Evolutionary conservation across 2,888 invertebrate species (phyloP).

Genomic region (Andrena fulva): DNA sequence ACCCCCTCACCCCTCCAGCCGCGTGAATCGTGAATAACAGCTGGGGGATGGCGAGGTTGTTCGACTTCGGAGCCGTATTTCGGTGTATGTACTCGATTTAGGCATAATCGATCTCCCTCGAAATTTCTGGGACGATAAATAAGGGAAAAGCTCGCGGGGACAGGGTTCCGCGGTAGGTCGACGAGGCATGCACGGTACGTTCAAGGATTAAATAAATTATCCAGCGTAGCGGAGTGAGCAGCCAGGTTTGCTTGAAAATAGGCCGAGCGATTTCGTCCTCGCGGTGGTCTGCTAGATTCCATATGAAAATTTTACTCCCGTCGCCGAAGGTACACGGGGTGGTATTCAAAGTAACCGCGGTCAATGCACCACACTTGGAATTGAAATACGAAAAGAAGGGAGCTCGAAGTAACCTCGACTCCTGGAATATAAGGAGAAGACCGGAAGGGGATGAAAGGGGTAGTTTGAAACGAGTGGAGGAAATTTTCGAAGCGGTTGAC

Average conservation of each 20-base stretch:
- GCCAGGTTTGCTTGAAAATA: not conserved
- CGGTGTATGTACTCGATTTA: not conserved
- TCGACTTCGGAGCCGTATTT: not conserved
- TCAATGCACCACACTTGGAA: conserved; percentile 34
- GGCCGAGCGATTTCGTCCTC: not conserved
- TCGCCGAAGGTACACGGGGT: not conserved
- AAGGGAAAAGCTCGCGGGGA: not conserved
- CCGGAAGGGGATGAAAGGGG: conserved; percentile 19
- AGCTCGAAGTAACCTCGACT: conserved; percentile 26
- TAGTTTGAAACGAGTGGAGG: conserved; percentile 35
- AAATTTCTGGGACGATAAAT: not conserved
- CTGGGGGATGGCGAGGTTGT: not conserved
- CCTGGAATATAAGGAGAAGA: conserved; percentile 1
- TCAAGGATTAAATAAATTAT: not conserved
- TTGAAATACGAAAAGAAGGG: conserved; percentile 52
- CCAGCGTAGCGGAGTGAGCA: not conserved
- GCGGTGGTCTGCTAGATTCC: not conserved
- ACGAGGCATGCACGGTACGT: not conserved
- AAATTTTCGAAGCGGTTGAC: conserved; percentile 50
- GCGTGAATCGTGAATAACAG: conserved; percentile 10
- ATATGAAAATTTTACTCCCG: conserved; percentile 17
- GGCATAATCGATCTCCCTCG: not conserved
- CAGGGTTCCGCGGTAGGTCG: not conserved
- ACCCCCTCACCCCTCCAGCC: not conserved
- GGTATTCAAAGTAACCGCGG: conserved; percentile 40